Conservation (phyloP, 2,797 vertebrate species). For the Sarcoramphus papa region DNA sequence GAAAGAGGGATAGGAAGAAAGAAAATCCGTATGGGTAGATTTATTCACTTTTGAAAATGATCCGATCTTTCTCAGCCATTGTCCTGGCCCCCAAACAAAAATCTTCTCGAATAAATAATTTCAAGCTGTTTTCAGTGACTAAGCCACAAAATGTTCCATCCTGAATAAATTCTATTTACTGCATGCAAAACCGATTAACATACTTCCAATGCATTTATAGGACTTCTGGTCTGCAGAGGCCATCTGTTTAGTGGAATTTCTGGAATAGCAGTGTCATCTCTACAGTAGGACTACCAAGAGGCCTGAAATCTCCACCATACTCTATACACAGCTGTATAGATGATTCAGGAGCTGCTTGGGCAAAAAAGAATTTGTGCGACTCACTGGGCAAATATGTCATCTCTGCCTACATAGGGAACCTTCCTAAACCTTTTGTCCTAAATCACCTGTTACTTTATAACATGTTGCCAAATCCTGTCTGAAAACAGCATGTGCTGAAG, state of each 20-base stretch:
- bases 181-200: constrained; percentile 59
- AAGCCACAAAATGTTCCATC: constrained; percentile 64
- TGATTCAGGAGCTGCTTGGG: neutral
- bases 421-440: neutral
- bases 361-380: neutral
- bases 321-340: neutral
- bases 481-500: neutral
- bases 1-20: constrained; percentile 23
- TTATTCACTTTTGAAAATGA: constrained; percentile 41
- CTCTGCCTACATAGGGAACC: neutral
- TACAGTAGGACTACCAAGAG: neutral
- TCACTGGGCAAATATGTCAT: neutral
- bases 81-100: constrained; percentile 40
- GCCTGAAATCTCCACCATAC: neutral
- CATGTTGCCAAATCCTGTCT: neutral
- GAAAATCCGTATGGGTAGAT: neutral
- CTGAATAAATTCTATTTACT: constrained; percentile 56
- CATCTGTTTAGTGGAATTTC: constrained; percentile 46
- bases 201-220: constrained; percentile 26
- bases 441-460: neutral
- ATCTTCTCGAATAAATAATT: constrained; percentile 52
- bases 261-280: constrained; percentile 28
- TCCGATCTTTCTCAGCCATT: constrained; percentile 37
- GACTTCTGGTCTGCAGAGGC: constrained; percentile 50
- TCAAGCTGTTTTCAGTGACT: constrained; percentile 59